Evolutionary conservation across 2,888 invertebrate species (phyloP), one percentile per base, ranked within the genome.

Genomic region (Chironomus riparius): DNA sequence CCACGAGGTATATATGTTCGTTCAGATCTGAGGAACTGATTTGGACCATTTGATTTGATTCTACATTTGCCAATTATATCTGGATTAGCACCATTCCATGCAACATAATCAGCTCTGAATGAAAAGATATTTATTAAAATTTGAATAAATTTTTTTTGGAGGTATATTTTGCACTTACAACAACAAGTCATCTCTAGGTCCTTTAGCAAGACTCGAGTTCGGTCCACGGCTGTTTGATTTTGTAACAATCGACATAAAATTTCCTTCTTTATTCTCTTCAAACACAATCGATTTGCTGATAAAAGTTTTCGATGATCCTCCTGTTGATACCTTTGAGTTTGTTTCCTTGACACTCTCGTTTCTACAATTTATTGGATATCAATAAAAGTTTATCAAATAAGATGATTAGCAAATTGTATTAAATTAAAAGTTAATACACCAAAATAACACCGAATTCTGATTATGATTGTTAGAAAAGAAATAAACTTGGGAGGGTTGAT

Each of bases 51-150:
- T 0, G 87, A 85, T 1, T 86, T 65, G 47, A 83, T 82, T 77
- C 84, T 83, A n/a, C 85, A 82, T 0, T 88, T 88, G 28, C 83
- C 83, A 6, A 87, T 83, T 15, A 90, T 83, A 70, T 86, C 87
- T 0, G 89, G 88, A 83, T 93, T 91, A 0, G 93, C 90, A 0
- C 94, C 94, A 78, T 91, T 90, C 93, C 94, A 94, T 4, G 92
- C 89, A 70, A 93, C 87, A 81, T 94, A 94, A 81, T 94, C 93
- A 78, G 89, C 89, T 77, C 93, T 94, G 81, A 75, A 83, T 80
- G 76, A 78, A 78, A 48, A 3, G 4, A 6, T 5, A 15, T 56
- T 18, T 12, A 28, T 28, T 28, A 28, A 5, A 28, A 28, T 28
- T 5, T 3, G 28, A 28, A 28, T 28, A 3, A 28, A 4, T 3